These are phyloP conservation scores for Saccopteryx bilineata DNA, from an alignment of 2,113 vertebrate species.

Conservation along the genomic window DNA sequence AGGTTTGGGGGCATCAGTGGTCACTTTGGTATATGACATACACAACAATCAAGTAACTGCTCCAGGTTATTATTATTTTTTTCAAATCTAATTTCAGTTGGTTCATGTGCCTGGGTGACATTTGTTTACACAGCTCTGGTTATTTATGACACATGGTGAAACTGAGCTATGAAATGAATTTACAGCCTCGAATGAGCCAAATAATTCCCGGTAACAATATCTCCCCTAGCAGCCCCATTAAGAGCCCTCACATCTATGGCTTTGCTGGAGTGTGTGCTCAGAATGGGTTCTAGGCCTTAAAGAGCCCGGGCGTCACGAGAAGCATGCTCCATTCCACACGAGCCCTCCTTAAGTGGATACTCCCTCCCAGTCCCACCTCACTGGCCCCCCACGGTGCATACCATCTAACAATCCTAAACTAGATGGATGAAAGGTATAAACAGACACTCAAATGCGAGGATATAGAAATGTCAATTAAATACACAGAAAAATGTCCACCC, in stretches of 20 bases:
- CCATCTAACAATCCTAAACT: not conserved
- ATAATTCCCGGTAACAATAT: conserved; percentile 73
- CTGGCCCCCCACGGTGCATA: too few relatives aligned
- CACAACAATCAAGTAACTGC: conserved; percentile 9
- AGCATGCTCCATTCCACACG: conserved; percentile 33
- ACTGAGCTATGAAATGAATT: conserved; percentile 73
- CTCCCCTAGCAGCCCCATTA: conserved; percentile 63
- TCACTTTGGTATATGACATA: conserved; percentile 17
- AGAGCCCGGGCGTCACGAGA: not conserved
- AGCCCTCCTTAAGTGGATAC: not conserved
- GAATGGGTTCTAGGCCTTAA: conserved; percentile 37
- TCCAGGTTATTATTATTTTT: not conserved
- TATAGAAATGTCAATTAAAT: conserved; percentile 32
- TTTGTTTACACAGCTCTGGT: conserved; percentile 73
- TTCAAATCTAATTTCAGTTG: conserved; percentile 67
- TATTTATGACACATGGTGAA: conserved; percentile 64
- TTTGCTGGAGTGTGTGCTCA: not conserved
- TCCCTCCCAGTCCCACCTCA: not conserved
- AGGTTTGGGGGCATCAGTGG: not conserved
- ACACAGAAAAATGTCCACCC: not conserved
- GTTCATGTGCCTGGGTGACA: conserved; percentile 68
- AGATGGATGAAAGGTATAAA: not conserved
- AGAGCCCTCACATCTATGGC: conserved; percentile 48
- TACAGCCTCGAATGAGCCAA: conserved; percentile 65
- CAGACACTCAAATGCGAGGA: not conserved